Conservation (phyloP, 2,888 invertebrate genomes). For the Latrodectus hesperus region DNA sequence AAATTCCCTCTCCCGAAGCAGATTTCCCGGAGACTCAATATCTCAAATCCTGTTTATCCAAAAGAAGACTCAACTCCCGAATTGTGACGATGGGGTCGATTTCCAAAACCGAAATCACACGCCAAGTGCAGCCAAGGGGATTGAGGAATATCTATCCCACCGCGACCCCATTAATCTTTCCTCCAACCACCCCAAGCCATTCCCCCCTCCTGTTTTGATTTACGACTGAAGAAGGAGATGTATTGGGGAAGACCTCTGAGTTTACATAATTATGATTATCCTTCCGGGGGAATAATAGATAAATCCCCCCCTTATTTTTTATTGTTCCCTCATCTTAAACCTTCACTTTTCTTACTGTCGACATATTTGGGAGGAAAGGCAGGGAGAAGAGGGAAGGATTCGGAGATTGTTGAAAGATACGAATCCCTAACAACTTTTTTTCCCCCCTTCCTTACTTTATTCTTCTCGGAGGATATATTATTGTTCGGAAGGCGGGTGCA, state of each 20-base stretch:
- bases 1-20: background rate
- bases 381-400: background rate
- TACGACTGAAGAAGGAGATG: slow-evolving; percentile 19
- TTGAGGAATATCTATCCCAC: slow-evolving; percentile 28
- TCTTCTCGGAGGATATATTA: slow-evolving; percentile 6
- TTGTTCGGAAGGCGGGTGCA: slow-evolving; percentile 23
- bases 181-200: slow-evolving; percentile 7
- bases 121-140: slow-evolving; percentile 3
- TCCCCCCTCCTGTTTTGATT: slow-evolving; percentile 32
- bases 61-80: background rate
- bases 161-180: slow-evolving; percentile 31
- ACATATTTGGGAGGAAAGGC: background rate
- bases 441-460: background rate
- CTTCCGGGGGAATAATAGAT: slow-evolving; percentile 41
- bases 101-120: slow-evolving; percentile 33
- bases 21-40: slow-evolving; percentile 1
- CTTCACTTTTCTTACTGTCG: background rate
- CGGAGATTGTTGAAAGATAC: slow-evolving; percentile 28
- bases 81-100: background rate
- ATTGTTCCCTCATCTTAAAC: background rate
- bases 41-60: slow-evolving; percentile 15
- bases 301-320: slow-evolving; percentile 23
- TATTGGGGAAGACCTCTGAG: slow-evolving; percentile 24
- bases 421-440: background rate
- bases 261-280: slow-evolving; percentile 63